These are phyloP conservation scores for Vanessa tameamea DNA, from an alignment of 1,140 invertebrate species.

Conservation along the genomic window DNA sequence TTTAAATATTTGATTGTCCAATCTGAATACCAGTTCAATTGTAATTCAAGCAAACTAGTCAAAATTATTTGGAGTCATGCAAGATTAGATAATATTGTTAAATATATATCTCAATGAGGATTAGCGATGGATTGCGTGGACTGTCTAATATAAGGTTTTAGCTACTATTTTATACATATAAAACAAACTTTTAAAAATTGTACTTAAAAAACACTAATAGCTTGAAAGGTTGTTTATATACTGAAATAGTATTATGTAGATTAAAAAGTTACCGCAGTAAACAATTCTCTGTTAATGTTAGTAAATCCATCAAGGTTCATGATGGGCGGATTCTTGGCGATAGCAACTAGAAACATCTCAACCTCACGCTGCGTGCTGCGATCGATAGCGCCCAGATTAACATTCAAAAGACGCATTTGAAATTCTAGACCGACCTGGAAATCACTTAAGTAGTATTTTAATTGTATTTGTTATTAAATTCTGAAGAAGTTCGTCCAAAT, in stretches of 20 bases:
- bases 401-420: slow-evolving; percentile 83
- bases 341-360: slow-evolving; percentile 86
- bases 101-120: too few relatives aligned
- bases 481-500: not conserved
- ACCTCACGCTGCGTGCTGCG: slow-evolving; percentile 83
- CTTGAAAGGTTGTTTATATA: not conserved
- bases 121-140: too few relatives aligned
- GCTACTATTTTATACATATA: too few relatives aligned
- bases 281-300: slow-evolving; percentile 85
- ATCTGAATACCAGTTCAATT: too few relatives aligned
- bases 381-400: slow-evolving; percentile 83
- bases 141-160: too few relatives aligned
- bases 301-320: slow-evolving; percentile 87
- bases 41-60: too few relatives aligned
- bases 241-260: not conserved
- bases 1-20: too few relatives aligned
- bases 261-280: slow-evolving; percentile 81
- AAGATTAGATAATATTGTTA: too few relatives aligned
- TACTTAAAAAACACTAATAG: not conserved
- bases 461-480: not conserved
- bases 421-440: slow-evolving; percentile 83
- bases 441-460: not conserved
- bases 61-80: too few relatives aligned
- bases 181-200: too few relatives aligned
- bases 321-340: slow-evolving; percentile 85